Conservation (phyloP, 2,113 vertebrate genomes). For the Galbula dea region DNA sequence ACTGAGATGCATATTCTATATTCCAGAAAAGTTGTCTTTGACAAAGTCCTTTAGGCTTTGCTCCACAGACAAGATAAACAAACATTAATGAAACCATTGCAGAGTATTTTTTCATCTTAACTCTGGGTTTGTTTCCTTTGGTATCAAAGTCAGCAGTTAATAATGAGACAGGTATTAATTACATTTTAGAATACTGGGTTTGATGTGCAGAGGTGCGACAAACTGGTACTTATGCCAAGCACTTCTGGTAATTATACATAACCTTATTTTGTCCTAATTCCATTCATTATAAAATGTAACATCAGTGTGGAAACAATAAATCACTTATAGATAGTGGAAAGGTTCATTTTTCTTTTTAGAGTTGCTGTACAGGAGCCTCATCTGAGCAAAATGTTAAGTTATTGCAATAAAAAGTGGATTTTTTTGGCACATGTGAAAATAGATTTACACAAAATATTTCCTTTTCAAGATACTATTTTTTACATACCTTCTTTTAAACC, state of each 20-base stretch:
- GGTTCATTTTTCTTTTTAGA: conserved; percentile 27
- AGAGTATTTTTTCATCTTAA: neutral
- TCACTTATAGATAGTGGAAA: conserved; percentile 15
- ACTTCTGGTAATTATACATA: conserved; percentile 9
- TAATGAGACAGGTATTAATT: conserved; percentile 14
- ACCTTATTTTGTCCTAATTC: conserved; percentile 41
- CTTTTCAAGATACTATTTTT: neutral
- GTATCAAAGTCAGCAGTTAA: neutral
- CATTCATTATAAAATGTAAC: neutral
- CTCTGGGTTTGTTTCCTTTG: neutral
- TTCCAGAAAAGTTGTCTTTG: neutral
- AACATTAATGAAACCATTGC: neutral
- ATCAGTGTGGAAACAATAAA: conserved; percentile 19
- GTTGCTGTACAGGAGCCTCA: neutral
- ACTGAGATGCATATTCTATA: neutral
- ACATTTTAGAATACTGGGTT: conserved; percentile 26
- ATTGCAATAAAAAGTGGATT: neutral
- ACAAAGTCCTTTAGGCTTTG: neutral
- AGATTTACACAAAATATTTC: neutral
- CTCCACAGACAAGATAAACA: neutral
- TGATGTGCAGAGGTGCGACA: neutral
- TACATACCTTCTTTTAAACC: neutral
- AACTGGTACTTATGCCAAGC: neutral
- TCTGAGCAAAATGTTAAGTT: neutral
- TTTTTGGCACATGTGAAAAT: neutral